phyloP scores from a whole-genome alignment of 92 coral and sea anemone species.

The Epizoanthus scotinus region DNA sequence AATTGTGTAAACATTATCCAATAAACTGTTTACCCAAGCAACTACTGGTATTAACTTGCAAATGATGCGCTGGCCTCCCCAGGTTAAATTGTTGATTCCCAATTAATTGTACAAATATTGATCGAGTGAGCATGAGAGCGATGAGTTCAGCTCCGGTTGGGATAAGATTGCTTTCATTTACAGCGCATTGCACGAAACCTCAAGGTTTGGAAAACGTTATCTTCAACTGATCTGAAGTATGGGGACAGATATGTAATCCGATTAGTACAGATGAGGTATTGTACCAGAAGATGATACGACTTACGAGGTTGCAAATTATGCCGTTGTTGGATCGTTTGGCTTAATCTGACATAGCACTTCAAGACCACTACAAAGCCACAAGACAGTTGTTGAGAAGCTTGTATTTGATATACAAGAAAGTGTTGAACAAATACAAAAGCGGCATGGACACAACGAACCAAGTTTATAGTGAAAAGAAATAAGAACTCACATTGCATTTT shows the following conservation, averaged over 20 bases:
- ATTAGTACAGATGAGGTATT: constrained; percentile 50
- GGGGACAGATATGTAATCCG: constrained; percentile 47
- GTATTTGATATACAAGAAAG: background rate
- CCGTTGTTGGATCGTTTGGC: constrained; percentile 22
- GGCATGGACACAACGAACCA: background rate
- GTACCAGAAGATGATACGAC: constrained; percentile 55
- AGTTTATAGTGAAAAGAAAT: no score
- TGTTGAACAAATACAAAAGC: background rate
- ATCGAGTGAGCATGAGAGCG: constrained; percentile 20
- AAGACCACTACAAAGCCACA: constrained; percentile 8
- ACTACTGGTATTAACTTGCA: constrained; percentile 72
- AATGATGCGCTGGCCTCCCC: constrained; percentile 48
- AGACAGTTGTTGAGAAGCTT: background rate
- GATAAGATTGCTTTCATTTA: constrained; percentile 19
- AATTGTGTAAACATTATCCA: constrained; percentile 82
- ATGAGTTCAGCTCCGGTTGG: constrained; percentile 17
- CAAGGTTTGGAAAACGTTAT: constrained; percentile 58
- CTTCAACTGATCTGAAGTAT: constrained; percentile 33
- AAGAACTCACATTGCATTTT: background rate
- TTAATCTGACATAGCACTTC: constrained; percentile 26
- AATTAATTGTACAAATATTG: constrained; percentile 88
- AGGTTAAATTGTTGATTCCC: constrained; percentile 60
- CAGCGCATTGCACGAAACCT: constrained; percentile 39
- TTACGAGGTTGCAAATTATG: constrained; percentile 27
- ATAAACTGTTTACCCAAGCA: constrained; percentile 84